A percentile compares a stretch with the other conserved stretches of the same genome.
Conservation (phyloP, 2,797 vertebrate genomes). For the Anguilla anguilla region DNA sequence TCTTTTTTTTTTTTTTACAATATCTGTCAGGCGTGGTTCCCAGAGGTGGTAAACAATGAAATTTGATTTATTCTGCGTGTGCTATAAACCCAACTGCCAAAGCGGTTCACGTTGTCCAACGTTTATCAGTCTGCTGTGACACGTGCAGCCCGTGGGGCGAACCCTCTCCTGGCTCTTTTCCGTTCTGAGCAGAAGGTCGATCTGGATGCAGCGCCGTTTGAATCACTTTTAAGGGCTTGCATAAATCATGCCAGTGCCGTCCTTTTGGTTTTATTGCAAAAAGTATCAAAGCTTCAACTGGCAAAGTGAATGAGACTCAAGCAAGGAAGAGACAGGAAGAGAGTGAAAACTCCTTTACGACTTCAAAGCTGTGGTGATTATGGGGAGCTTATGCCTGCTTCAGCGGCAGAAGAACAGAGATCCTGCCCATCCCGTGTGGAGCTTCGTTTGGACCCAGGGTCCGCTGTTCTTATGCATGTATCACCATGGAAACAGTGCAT, state of each 20-base stretch:
- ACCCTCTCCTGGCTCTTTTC: neutral
- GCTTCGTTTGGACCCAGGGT: neutral
- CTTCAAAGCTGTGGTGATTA: conserved; percentile 34
- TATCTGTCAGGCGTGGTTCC: conserved; percentile 25
- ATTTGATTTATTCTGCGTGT: conserved; percentile 29
- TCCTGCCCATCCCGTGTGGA: neutral
- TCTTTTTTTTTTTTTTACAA: neutral
- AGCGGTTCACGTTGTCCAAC: conserved; percentile 37
- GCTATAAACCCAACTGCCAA: conserved; percentile 14
- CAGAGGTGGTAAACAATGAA: conserved; percentile 15
- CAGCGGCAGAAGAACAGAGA: neutral
- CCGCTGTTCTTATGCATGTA: neutral
- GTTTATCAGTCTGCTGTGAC: conserved; percentile 31
- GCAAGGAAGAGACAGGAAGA: conserved; percentile 16
- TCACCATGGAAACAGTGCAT: neutral
- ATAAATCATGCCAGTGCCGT: conserved; percentile 47
- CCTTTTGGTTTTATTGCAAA: conserved; percentile 14
- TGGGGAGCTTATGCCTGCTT: neutral
- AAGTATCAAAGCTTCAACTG: conserved; percentile 40
- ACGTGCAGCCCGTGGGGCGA: neutral
- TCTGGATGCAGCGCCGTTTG: conserved; percentile 18
- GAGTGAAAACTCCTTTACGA: neutral
- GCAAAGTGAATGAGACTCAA: conserved; percentile 37
- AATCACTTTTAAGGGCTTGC: conserved; percentile 11
- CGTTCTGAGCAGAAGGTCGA: neutral